Evolutionary conservation across 2,888 invertebrate species (phyloP).

Genomic region (Dinocampus coccinellae): DNA sequence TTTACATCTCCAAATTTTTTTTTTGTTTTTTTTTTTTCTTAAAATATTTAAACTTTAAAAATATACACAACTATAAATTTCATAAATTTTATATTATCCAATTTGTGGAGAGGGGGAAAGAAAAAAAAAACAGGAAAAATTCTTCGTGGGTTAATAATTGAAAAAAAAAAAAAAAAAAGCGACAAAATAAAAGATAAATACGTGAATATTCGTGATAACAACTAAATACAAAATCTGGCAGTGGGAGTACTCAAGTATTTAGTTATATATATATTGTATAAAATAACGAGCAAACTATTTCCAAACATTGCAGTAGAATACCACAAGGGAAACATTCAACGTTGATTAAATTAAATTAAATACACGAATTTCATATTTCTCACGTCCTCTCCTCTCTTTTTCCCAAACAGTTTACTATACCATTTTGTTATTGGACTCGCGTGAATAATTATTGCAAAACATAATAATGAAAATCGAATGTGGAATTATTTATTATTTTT

Average conservation of each 20-base stretch:
- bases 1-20: too few relatives aligned
- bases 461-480: background rate
- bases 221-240: background rate
- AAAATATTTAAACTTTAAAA: too few relatives aligned
- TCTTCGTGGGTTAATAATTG: background rate
- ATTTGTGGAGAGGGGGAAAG: too few relatives aligned
- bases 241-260: background rate
- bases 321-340: background rate
- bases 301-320: slow-evolving; percentile 20
- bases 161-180: background rate
- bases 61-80: too few relatives aligned
- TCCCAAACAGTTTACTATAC: background rate
- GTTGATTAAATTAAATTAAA: slow-evolving; percentile 38
- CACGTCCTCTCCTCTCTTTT: background rate
- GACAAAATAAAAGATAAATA: background rate
- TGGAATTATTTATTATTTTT: too few relatives aligned
- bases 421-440: background rate
- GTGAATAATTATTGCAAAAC: background rate
- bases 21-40: too few relatives aligned
- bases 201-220: background rate
- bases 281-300: slow-evolving; percentile 36
- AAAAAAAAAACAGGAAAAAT: too few relatives aligned
- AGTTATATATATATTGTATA: background rate
- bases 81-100: too few relatives aligned
- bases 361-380: background rate